Base-by-base conservation (phyloP, 2,888 invertebrate species). In the Scrobipalpa atriplicella region DNA sequence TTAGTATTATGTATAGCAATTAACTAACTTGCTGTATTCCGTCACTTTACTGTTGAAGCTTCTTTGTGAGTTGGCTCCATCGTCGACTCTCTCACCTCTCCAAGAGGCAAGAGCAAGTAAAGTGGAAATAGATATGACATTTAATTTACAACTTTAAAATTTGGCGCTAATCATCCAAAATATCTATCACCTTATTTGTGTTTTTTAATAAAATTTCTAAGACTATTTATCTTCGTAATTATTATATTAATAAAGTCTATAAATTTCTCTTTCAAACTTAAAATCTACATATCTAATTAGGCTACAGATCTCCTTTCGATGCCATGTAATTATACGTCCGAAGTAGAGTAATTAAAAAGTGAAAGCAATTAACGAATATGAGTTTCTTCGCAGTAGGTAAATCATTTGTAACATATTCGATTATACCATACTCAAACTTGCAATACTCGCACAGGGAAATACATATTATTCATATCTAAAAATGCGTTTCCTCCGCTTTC, bases 401-500 rank as follows among this genome's bases (percentile, higher is more conserved):
- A 58, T 58, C 38, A 58, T 58, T 5, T 16, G 16, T 16, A n/a
- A 38, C 29, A n/a, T 38, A 38, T 36, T n/a, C n/a, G n/a, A n/a
- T n/a, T n/a, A n/a, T n/a, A n/a, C n/a, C n/a, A n/a, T 29, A 29
- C 29, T 29, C 29, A 29, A 29, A 29, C 29, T 29, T 29, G 29
- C 29, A 29, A 29, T 29, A 29, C 29, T 29, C 29, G 29, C 29
- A 36, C 58, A 58, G 58, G 58, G 36, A 58, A 58, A 58, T n/a
- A 58, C 19, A 36, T 38, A n/a, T 13, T 11, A 29, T 58, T 38
- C 9, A 36, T 58, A 5, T 58, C 29, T 29, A 29, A 16, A 43
- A 19, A 62, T 18, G 21, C 19, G 13, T 56, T 64, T 43, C 56
- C 56, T 56, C 43, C 71, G 68, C 71, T 77, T 81, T 86, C 85